Percentiles rank a stretch among this genome's conserved stretches.
These are phyloP conservation scores for Mythimna impura DNA, from an alignment of 2,888 invertebrate species.

Conservation along the genomic window DNA sequence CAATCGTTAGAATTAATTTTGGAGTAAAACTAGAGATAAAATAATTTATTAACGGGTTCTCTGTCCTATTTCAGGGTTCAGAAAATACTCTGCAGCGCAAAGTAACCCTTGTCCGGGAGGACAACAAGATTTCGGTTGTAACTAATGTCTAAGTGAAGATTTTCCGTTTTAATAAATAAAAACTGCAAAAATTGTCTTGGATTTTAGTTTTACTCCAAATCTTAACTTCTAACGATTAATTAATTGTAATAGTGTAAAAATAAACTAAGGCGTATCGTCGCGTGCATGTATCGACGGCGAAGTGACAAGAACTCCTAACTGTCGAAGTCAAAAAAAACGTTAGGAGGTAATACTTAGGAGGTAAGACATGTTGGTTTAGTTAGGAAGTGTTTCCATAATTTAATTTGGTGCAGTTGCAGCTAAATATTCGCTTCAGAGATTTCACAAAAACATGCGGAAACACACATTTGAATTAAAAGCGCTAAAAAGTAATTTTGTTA, in stretches of 20 bases:
- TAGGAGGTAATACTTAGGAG: too few relatives aligned
- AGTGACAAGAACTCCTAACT: too few relatives aligned
- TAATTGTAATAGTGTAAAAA: not conserved
- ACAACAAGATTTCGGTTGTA: constrained; percentile 66
- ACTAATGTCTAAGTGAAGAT: constrained; percentile 47
- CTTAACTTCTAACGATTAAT: constrained; percentile 19
- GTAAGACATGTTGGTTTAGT: too few relatives aligned
- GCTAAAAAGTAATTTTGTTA: too few relatives aligned
- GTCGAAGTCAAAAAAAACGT: too few relatives aligned
- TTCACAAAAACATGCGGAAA: too few relatives aligned
- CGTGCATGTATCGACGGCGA: too few relatives aligned
- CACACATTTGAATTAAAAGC: too few relatives aligned
- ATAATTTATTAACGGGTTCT: constrained; percentile 48
- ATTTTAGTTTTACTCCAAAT: constrained; percentile 74
- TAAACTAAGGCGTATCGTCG: too few relatives aligned
- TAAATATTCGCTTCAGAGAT: too few relatives aligned
- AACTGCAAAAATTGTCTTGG: constrained; percentile 3
- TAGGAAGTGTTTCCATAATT: too few relatives aligned
- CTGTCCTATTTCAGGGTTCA: constrained; percentile 80
- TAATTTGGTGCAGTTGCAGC: too few relatives aligned
- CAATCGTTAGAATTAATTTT: constrained; percentile 36
- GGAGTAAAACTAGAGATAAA: constrained; percentile 68
- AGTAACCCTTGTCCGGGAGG: constrained; percentile 69
- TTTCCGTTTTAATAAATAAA: constrained; percentile 42
- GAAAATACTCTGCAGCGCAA: constrained; percentile 65